phyloP scores from a whole-genome alignment of 2,797 vertebrate genomes.

The Oryzias dopingdopingensis region DNA sequence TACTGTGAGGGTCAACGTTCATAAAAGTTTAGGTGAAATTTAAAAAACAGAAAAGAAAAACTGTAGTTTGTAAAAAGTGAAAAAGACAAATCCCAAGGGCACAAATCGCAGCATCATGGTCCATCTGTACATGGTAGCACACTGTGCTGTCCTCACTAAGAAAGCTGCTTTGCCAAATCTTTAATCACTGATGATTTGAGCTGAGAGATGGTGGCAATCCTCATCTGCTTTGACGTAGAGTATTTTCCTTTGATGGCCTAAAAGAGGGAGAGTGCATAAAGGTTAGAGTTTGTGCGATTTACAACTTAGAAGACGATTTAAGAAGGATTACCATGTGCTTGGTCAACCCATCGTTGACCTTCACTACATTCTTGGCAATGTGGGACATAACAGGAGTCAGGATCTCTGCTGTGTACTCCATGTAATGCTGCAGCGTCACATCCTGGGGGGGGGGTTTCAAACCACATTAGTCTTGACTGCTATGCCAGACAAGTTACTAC shows the following conservation, averaged over 20 bases:
- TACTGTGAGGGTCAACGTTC: too few species aligned
- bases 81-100: not conserved
- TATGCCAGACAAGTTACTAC: not conserved
- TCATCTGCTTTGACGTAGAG: conserved; percentile 70
- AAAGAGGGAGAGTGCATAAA: not conserved
- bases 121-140: conserved; percentile 58
- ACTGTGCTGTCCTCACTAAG: conserved; percentile 49
- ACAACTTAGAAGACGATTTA: too few species aligned
- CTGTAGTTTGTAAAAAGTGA: not conserved
- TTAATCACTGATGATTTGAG: conserved; percentile 75
- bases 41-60: not conserved
- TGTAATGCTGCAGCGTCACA: conserved; percentile 77
- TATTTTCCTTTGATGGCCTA: conserved; percentile 87
- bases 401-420: conserved; percentile 73
- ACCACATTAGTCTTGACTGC: too few species aligned
- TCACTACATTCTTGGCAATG: conserved; percentile 86
- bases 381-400: conserved; percentile 82
- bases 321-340: conserved; percentile 78
- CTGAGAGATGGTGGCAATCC: conserved; percentile 76
- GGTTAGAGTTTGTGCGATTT: not conserved
- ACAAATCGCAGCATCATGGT: conserved; percentile 22
- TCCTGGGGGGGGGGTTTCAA: conserved; percentile 63
- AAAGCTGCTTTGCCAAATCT: conserved; percentile 71
- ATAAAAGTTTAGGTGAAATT: conserved; percentile 4
- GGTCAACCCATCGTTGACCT: conserved; percentile 74